Base-by-base conservation (phyloP, 2,797 vertebrate species). In the Naso thynnoides region DNA sequence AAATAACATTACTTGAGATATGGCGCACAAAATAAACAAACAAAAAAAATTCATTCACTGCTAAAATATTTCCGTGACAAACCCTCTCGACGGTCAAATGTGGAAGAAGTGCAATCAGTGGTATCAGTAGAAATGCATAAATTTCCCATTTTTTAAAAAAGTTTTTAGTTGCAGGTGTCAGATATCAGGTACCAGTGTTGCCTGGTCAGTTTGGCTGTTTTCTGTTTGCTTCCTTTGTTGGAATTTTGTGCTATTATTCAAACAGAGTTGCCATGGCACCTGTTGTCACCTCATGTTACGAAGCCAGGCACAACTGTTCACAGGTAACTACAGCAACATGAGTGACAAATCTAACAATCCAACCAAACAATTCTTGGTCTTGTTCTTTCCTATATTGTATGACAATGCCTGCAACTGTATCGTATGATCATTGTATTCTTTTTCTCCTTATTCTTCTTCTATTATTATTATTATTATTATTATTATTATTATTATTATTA, bases 231-330 rank as follows among this genome's bases (percentile, higher is more conserved):
- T 77, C 45, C 60, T 55, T 54, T 74, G 11, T 23, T 70, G n/a
- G 61, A 33, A 24, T n/a, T 76, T 78, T 83, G 69, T 60, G 47
- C 24, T 52, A 57, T 77, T 47, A 63, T 54, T 80, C 42, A 79
- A 75, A 84, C 67, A 70, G 23, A 58, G 88, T 90, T 79, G 66
- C 67, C 77, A 76, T 86, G 81, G 84, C 67, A 90, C 93, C 93
- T 23, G 85, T 91, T 89, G 86, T 78, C 64, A 74, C 24, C 36
- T 53, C 39, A 44, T 59, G 14, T 13, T 36, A 49, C 62, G 54
- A 44, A 58, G 49, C 38, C 41, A 72, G 29, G 64, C 74, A 23
- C 11, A 74, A 58, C 13, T 42, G 18, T 38, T 83, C 18, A 48
- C 16, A 65, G 8, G 13, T 15, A 76, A 56, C 41, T n/a, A 36